Evolutionary conservation across 2,797 vertebrate genomes (phyloP).

Genomic region (Vultur gryphus): DNA sequence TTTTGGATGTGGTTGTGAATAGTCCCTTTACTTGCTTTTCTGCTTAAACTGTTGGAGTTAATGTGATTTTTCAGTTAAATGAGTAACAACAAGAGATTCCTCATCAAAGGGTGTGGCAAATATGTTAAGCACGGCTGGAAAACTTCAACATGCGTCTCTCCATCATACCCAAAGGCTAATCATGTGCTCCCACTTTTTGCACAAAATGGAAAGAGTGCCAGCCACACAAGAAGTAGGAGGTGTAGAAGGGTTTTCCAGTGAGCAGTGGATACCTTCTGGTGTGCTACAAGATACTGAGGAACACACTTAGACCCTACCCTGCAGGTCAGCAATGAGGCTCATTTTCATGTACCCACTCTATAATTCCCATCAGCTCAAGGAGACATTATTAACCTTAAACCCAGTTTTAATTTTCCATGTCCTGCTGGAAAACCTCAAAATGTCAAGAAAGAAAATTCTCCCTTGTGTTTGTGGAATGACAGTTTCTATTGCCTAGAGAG

Average conservation of each 20-base stretch:
- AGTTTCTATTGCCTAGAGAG: neutral
- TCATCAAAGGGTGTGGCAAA: neutral
- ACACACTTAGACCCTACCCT: neutral
- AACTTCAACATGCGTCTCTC: neutral
- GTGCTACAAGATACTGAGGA: neutral
- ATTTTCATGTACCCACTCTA: neutral
- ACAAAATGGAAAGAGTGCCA: neutral
- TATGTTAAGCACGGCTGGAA: rapidly evolving
- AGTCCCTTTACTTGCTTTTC: neutral
- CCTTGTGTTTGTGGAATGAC: neutral
- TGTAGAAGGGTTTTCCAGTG: neutral
- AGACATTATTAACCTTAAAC: neutral
- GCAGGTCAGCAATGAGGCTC: neutral
- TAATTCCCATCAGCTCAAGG: neutral
- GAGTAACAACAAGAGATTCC: neutral
- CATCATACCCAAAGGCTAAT: neutral
- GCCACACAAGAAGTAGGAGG: neutral
- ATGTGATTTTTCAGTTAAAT: conserved; percentile 16
- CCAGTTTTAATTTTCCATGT: neutral
- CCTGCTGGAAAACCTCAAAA: neutral
- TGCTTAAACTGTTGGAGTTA: neutral
- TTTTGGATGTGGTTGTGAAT: neutral
- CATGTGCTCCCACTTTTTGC: neutral
- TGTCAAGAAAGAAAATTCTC: neutral
- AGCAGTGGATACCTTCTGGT: neutral